These are phyloP conservation scores for Seladonia tumulorum DNA, from an alignment of 2,888 invertebrate genomes.

Conservation along the genomic window DNA sequence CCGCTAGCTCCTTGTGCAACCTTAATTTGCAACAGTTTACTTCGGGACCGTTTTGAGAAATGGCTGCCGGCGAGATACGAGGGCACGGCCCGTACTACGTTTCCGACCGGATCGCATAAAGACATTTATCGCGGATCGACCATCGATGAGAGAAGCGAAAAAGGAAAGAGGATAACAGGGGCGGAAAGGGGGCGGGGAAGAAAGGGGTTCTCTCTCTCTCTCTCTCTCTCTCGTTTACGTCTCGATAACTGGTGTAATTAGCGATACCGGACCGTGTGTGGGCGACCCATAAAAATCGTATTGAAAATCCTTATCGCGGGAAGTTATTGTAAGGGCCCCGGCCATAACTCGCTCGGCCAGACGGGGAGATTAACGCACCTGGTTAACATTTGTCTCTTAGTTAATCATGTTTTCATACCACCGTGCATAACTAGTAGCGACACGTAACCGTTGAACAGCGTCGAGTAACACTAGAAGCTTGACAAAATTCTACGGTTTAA, in stretches of 20 bases:
- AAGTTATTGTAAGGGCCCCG: slow-evolving; percentile 5
- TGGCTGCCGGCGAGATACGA: slow-evolving; percentile 76
- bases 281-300: slow-evolving; percentile 35
- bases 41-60: slow-evolving; percentile 80
- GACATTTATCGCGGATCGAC: slow-evolving; percentile 74
- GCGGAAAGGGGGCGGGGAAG: neutral
- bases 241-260: slow-evolving; percentile 65
- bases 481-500: neutral
- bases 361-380: neutral
- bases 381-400: neutral
- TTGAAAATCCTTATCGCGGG: slow-evolving; percentile 51
- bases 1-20: slow-evolving; percentile 82
- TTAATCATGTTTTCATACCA: neutral
- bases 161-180: slow-evolving; percentile 19
- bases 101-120: slow-evolving; percentile 70
- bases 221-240: slow-evolving; percentile 36
- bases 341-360: neutral
- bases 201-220: neutral
- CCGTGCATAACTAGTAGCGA: neutral
- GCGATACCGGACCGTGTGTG: slow-evolving; percentile 52
- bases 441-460: neutral
- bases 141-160: slow-evolving; percentile 60
- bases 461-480: neutral
- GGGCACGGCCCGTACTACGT: slow-evolving; percentile 66
- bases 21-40: slow-evolving; percentile 83